These are phyloP conservation scores for Aporrectodea caliginosa DNA, from an alignment of 1,140 invertebrate genomes.

Conservation along the genomic window DNA sequence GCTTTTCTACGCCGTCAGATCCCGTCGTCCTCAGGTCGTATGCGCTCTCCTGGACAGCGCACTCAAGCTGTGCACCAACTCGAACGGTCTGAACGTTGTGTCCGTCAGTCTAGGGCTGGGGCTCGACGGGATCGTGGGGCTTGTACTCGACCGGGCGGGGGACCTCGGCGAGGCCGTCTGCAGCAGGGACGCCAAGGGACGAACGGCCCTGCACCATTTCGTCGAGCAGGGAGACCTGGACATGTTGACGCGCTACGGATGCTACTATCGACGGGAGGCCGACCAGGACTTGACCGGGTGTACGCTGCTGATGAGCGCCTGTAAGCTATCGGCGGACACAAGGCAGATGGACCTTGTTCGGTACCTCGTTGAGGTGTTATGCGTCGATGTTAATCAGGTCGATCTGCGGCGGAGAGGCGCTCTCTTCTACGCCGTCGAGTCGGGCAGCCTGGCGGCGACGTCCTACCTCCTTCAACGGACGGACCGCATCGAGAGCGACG, in stretches of 20 bases:
- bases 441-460: neutral
- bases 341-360: neutral
- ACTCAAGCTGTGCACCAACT: neutral
- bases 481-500: conserved; percentile 1
- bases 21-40: conserved; percentile 7
- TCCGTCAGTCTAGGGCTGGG: neutral
- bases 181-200: conserved; percentile 18
- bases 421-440: conserved; percentile 26
- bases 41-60: neutral
- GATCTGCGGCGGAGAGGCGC: conserved; percentile 20
- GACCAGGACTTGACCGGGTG: conserved; percentile 22
- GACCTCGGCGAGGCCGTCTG: neutral
- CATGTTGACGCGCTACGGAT: neutral
- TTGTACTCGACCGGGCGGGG: neutral
- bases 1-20: conserved; percentile 31
- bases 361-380: conserved; percentile 15
- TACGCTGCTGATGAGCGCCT: conserved; percentile 27
- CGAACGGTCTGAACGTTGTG: conserved; percentile 14
- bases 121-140: neutral
- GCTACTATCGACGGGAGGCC: neutral
- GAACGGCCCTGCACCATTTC: conserved; percentile 20
- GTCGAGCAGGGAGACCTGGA: conserved; percentile 23
- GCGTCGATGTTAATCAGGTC: conserved; percentile 1
- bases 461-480: conserved; percentile 14
- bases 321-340: conserved; percentile 4